A percentile compares a stretch with the other conserved stretches of the same genome.
Conservation (phyloP, 2,113 vertebrate genomes). For the Pedetes capensis region DNA sequence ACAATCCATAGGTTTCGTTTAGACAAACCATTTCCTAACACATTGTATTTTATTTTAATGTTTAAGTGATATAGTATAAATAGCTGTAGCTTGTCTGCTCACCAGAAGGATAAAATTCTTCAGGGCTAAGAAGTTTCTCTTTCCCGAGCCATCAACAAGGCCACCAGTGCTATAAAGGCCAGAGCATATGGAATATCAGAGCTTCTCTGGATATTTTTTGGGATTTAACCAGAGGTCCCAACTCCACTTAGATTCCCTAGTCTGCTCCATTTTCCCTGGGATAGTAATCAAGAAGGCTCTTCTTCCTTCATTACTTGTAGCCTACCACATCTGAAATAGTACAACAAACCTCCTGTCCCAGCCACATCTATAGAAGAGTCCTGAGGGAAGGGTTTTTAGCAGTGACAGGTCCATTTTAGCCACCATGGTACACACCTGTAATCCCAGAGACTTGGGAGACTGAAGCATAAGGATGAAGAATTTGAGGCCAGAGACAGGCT, state of each 20-base stretch:
- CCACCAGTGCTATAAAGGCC: not conserved
- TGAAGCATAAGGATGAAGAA: too few species aligned
- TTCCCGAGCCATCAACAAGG: not conserved
- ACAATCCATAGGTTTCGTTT: not conserved
- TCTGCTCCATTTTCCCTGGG: not conserved
- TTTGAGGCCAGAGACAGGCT: too few species aligned
- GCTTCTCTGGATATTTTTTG: not conserved
- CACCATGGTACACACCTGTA: too few species aligned
- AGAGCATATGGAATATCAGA: not conserved
- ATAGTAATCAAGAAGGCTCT: not conserved
- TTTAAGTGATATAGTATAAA: slow-evolving; percentile 17
- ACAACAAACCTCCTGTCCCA: not conserved
- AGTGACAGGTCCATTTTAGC: too few species aligned
- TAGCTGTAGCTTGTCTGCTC: not conserved
- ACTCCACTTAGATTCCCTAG: not conserved
- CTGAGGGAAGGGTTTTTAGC: not conserved
- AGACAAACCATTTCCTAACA: slow-evolving; percentile 37
- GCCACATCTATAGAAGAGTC: not conserved
- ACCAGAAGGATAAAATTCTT: slow-evolving; percentile 38
- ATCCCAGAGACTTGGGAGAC: too few species aligned
- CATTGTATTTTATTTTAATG: not conserved
- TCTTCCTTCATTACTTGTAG: not conserved
- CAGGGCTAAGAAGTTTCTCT: not conserved
- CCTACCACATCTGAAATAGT: not conserved
- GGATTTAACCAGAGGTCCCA: not conserved